phyloP scores from a whole-genome alignment of 23 tunicate genomes.

The Botrylloides violaceus region DNA sequence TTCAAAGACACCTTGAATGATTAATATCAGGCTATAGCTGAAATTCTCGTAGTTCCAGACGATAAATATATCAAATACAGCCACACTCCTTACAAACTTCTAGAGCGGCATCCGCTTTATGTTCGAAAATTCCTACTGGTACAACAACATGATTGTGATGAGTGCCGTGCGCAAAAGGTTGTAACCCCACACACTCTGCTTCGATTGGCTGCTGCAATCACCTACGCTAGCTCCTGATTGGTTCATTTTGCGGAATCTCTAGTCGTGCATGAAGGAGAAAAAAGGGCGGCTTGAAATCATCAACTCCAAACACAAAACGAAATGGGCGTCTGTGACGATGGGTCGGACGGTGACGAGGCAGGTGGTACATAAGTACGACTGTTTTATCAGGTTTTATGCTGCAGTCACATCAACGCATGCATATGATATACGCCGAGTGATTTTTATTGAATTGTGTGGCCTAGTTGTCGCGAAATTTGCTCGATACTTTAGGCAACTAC shows the following conservation, averaged over 20 bases:
- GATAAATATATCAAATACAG: too few relatives aligned
- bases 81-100: too few relatives aligned
- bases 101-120: not conserved
- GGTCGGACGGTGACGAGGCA: not conserved
- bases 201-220: slow-evolving; percentile 41
- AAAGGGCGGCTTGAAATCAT: slow-evolving; percentile 1
- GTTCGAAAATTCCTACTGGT: slow-evolving; percentile 21
- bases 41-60: too few relatives aligned
- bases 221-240: slow-evolving; percentile 40
- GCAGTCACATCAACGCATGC: too few relatives aligned
- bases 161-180: slow-evolving; percentile 96
- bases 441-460: too few relatives aligned
- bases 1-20: too few relatives aligned
- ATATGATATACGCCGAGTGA: too few relatives aligned
- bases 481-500: not conserved
- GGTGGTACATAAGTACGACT: too few relatives aligned
- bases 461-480: not conserved
- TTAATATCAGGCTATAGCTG: too few relatives aligned
- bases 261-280: slow-evolving; percentile 12
- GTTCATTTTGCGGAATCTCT: slow-evolving; percentile 24
- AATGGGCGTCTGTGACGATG: slow-evolving; percentile 6
- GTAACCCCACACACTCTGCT: slow-evolving; percentile 34
- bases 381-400: too few relatives aligned
- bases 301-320: not conserved
- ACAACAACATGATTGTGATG: slow-evolving; percentile 90